Evolutionary conservation across 2,888 invertebrate species (phyloP).

Genomic region (Rhagium mordax): DNA sequence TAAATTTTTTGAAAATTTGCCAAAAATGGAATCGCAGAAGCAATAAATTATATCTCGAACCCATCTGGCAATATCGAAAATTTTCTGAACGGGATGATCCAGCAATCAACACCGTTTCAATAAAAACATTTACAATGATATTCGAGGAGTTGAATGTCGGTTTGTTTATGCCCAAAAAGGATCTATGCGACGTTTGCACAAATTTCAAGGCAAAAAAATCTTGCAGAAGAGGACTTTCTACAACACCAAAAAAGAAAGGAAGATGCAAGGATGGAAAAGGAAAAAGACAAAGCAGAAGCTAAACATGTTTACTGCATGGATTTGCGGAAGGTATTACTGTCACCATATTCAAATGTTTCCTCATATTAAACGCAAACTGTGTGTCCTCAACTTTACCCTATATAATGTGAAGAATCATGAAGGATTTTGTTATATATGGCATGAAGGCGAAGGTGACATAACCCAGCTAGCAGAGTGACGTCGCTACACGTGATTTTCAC

Average conservation of each 20-base stretch:
- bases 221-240: background rate
- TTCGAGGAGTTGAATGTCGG: background rate
- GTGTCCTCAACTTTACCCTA: background rate
- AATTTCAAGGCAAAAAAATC: background rate
- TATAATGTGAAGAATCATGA: background rate
- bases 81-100: background rate
- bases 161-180: background rate
- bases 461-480: background rate
- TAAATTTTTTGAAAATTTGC: background rate
- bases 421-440: background rate
- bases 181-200: background rate
- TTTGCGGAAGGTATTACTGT: background rate
- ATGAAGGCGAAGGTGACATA: background rate
- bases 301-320: background rate
- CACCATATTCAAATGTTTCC: background rate
- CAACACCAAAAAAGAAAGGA: background rate
- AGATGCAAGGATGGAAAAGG: background rate
- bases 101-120: background rate
- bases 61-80: background rate
- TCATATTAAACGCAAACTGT: background rate
- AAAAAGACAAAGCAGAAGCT: background rate
- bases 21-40: background rate
- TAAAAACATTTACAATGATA: background rate
- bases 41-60: background rate
- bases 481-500: too few relatives aligned